A percentile compares a stretch with the other conserved stretches of the same genome.
Evolutionary conservation across 2,888 invertebrate genomes (phyloP).

Genomic region (Orthosia incerta): DNA sequence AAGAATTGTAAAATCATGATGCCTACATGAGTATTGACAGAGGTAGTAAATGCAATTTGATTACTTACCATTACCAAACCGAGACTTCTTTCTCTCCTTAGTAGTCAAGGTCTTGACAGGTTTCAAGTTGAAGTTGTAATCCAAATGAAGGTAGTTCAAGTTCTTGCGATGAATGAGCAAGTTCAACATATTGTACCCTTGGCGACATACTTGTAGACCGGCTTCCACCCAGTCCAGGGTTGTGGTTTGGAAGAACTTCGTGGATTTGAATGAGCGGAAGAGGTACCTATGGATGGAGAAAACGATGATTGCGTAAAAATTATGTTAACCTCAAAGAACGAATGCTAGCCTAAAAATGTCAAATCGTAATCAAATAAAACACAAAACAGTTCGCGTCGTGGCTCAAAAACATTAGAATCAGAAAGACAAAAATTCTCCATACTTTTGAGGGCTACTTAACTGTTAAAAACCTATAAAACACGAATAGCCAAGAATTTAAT

Average conservation of each 20-base stretch:
- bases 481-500: no score
- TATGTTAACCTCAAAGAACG: background rate
- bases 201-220: constrained; percentile 99
- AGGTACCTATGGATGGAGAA: constrained; percentile 92
- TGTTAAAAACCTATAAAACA: no score
- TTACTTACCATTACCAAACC: constrained; percentile 96
- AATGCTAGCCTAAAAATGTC: background rate
- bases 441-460: no score
- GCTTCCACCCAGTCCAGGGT: constrained; percentile 99
- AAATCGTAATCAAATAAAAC: no score
- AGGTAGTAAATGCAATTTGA: background rate
- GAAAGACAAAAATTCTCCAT: no score
- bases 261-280: constrained; percentile 99
- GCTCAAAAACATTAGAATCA: no score
- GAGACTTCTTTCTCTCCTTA: constrained; percentile 99
- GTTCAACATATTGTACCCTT: constrained; percentile 99
- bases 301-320: background rate
- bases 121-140: constrained; percentile 99
- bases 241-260: constrained; percentile 99
- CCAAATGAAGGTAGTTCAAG: constrained; percentile 99
- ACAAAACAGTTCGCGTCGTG: no score
- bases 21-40: background rate
- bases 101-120: constrained; percentile 99
- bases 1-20: background rate
- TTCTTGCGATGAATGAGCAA: constrained; percentile 99